phyloP scores from a whole-genome alignment of 35 echinoderm and acorn worm species.

The Strongylocentrotus purpuratus region DNA sequence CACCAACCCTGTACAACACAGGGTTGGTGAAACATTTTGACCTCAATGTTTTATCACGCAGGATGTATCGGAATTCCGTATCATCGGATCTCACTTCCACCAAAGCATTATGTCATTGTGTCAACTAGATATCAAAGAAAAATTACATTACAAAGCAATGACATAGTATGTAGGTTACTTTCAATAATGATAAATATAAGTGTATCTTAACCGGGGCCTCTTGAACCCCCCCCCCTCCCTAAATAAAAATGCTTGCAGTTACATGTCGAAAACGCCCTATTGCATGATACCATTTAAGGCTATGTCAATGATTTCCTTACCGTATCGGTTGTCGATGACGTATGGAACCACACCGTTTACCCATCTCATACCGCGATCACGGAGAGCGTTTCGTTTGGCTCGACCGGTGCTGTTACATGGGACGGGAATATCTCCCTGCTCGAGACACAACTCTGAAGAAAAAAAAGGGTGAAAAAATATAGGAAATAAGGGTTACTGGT shows the following conservation, averaged over 20 bases:
- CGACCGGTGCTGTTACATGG: not conserved
- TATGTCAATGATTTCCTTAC: constrained; percentile 36
- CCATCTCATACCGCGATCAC: constrained; percentile 72
- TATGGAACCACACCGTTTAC: constrained; percentile 78
- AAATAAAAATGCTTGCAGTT: too few species aligned
- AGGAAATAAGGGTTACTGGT: too few species aligned
- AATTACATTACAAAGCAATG: not conserved
- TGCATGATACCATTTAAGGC: too few species aligned
- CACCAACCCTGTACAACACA: too few species aligned
- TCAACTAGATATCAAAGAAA: not conserved
- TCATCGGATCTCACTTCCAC: not conserved
- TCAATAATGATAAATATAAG: too few species aligned
- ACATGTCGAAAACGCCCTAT: too few species aligned
- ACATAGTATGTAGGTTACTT: not conserved
- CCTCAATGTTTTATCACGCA: too few species aligned
- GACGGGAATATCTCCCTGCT: not conserved
- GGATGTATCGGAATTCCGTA: not conserved
- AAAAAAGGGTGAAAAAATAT: not conserved
- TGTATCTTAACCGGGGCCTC: not conserved
- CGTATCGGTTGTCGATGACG: constrained; percentile 72
- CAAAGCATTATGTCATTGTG: not conserved
- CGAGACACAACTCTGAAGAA: not conserved
- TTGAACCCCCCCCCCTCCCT: not conserved
- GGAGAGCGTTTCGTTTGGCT: constrained; percentile 48
- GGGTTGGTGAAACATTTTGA: too few species aligned